Base-by-base conservation (phyloP, 2,888 invertebrate genomes). In the Osmoderma eremita region DNA sequence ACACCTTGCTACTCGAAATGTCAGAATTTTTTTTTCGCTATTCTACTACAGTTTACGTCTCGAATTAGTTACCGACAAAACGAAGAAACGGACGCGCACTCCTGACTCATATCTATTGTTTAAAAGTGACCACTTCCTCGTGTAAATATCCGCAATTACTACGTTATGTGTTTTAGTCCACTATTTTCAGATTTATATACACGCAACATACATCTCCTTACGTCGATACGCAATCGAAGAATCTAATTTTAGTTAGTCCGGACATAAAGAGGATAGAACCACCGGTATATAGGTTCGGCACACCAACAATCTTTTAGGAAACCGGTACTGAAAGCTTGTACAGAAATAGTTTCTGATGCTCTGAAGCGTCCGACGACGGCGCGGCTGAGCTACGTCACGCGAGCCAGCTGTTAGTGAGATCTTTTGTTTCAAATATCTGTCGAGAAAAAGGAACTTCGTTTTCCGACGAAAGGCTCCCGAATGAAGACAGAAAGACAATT, bases 291-390 rank as follows among this genome's bases (percentile, higher is more conserved):
- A 30, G 30, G 58, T 61, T 45, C 58, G 45, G 30, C 24, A 12
- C 24, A 61, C 58, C 30, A 45, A 61, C 24, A 61, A 17, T 12
- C 36, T 61, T 30, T 61, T 45, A 24, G 58, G 58, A 61, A 61
- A 30, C 45, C 58, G 45, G 58, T 45, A 30, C 45, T 45, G 24
- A 61, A 30, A 22, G 41, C 53, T 53, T 18, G 45, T 61, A 61
- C 58, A 61, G 45, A 61, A 61, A 61, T 61, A 61, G 58, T 61
- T 61, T 45, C 58, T 30, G 45, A 61, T 61, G 45, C 45, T 45
- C 45, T 58, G 58, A 45, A 45, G 42, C 58, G 58, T 58, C 45
- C 17, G 58, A 61, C 45, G 15, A 20, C 45, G 45, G 45, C 24
- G 42, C 58, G 58, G 24, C 15, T 39, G 5, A 42, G 30, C 58